A percentile compares a stretch with the other conserved stretches of the same genome.
Conservation (phyloP, 2,888 invertebrate genomes). For the Endotricha flammealis region DNA sequence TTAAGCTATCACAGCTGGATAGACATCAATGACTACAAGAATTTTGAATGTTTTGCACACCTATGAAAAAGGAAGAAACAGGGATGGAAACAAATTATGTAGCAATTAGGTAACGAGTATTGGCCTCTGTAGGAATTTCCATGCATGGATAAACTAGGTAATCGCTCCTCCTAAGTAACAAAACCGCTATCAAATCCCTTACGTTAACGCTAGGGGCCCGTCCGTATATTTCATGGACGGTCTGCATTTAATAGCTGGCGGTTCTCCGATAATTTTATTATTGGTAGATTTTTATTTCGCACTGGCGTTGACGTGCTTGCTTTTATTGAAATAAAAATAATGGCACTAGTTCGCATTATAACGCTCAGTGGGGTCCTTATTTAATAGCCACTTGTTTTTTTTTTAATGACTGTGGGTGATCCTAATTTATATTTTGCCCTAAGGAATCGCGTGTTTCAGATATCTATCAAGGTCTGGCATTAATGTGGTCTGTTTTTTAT, state of each 20-base stretch:
- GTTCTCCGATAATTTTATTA: conserved; percentile 75
- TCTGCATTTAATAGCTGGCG: conserved; percentile 73
- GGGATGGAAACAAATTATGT: too few relatives aligned
- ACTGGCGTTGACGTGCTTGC: conserved; percentile 51
- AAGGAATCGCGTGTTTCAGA: not conserved
- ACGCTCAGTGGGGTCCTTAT: conserved; percentile 12
- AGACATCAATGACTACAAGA: too few relatives aligned
- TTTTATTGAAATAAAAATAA: conserved; percentile 60
- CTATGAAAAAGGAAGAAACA: too few relatives aligned
- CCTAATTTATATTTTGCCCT: conserved; percentile 6
- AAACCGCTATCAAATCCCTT: conserved; percentile 21
- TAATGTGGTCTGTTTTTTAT: conserved; percentile 8
- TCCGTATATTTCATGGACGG: conserved; percentile 68
- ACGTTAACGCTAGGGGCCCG: conserved; percentile 38
- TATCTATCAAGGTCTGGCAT: not conserved
- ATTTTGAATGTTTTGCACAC: too few relatives aligned
- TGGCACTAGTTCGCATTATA: conserved; percentile 30
- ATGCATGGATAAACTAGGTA: too few relatives aligned
- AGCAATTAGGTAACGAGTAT: too few relatives aligned
- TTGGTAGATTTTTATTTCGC: conserved; percentile 58
- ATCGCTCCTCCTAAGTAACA: conserved; percentile 24
- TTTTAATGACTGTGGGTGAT: conserved; percentile 13
- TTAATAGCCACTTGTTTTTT: conserved; percentile 4
- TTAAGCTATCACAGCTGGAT: too few relatives aligned
- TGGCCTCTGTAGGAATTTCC: too few relatives aligned